Conservation (phyloP, 2,113 vertebrate species). For the Cacatua alba region DNA sequence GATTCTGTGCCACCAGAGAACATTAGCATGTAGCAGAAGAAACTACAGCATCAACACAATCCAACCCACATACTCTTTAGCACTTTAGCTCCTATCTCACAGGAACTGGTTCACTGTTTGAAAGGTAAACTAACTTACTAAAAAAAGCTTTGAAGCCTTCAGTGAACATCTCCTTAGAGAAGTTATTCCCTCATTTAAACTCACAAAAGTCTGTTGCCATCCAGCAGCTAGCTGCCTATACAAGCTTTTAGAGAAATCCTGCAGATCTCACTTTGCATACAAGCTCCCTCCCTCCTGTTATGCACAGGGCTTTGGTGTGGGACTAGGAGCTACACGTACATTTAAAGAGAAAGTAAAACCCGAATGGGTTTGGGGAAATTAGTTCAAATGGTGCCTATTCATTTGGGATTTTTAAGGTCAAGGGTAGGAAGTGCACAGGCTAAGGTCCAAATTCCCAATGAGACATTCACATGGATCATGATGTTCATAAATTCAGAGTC, state of each 20-base stretch:
- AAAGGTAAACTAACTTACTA: not conserved
- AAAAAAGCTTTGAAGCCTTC: not conserved
- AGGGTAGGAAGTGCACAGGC: not conserved
- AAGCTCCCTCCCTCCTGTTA: not conserved
- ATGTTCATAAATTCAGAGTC: not conserved
- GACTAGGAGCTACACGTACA: not conserved
- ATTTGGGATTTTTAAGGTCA: not conserved
- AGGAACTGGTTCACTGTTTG: not conserved
- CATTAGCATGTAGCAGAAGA: not conserved
- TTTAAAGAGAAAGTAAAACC: not conserved
- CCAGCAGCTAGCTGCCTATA: not conserved
- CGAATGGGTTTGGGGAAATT: not conserved
- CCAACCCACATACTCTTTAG: not conserved
- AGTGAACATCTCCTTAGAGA: not conserved
- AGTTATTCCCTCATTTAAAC: not conserved
- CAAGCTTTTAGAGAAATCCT: not conserved
- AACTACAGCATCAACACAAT: not conserved
- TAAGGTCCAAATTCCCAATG: not conserved
- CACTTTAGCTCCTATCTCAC: not conserved
- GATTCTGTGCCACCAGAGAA: not conserved
- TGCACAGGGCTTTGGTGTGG: not conserved
- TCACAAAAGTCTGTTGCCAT: not conserved
- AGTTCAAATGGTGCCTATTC: not conserved
- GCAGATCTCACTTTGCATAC: not conserved
- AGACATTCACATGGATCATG: not conserved